Percentiles rank a stretch among this genome's conserved stretches.
phyloP scores from a whole-genome alignment of 1,140 invertebrate genomes.

The Aphis gossypii region DNA sequence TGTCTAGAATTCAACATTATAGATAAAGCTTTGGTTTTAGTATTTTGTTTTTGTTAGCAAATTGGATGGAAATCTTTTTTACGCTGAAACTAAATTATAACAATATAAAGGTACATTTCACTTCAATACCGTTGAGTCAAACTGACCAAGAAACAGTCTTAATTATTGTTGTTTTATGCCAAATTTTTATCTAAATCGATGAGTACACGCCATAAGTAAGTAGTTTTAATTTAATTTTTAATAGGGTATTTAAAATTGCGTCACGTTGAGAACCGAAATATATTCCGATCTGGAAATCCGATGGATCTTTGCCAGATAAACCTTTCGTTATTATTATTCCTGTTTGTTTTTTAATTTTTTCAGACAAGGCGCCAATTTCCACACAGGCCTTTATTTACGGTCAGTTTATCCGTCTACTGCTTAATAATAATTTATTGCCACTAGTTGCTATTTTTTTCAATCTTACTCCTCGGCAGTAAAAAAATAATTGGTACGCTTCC shows the following conservation, averaged over 20 bases:
- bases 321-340: constrained; percentile 34
- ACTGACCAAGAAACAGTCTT: not conserved
- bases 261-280: constrained; percentile 30
- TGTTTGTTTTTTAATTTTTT: constrained; percentile 34
- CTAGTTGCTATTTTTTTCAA: constrained; percentile 42
- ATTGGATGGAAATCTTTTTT: not conserved
- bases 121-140: not conserved
- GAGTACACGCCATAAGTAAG: not conserved
- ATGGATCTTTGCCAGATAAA: constrained; percentile 41
- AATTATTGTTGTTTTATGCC: not conserved
- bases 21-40: not conserved
- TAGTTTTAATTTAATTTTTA: constrained; percentile 30
- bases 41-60: not conserved
- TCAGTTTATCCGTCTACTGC: constrained; percentile 43
- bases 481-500: constrained; percentile 36
- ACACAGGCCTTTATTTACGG: constrained; percentile 26
- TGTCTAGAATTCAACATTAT: not conserved
- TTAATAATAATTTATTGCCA: constrained; percentile 55
- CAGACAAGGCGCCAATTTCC: constrained; percentile 50
- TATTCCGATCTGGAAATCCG: constrained; percentile 35
- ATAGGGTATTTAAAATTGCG: constrained; percentile 23
- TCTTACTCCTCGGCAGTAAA: not conserved
- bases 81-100: not conserved
- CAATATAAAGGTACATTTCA: constrained; percentile 3
- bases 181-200: not conserved